A percentile compares a stretch with the other conserved stretches of the same genome.
phyloP scores from a whole-genome alignment of 92 coral and sea anemone species.

The Parazoanthus atlanticus region DNA sequence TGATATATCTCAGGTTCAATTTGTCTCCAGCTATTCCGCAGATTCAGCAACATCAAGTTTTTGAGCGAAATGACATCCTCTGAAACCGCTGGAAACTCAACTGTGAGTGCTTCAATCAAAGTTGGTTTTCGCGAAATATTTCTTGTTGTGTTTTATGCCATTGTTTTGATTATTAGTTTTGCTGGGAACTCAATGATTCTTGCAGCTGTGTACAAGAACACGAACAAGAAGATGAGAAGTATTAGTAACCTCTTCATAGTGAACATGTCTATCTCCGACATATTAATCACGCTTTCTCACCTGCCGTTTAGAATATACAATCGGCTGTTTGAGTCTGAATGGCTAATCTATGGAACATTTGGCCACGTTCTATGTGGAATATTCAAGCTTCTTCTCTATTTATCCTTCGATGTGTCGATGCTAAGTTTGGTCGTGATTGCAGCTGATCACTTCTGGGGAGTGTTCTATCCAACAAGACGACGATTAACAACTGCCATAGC shows the following conservation, averaged over 20 bases:
- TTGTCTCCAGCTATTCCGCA: no score
- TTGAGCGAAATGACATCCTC: no score
- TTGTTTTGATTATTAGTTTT: background rate
- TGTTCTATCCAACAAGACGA: conserved; percentile 6
- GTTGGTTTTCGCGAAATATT: conserved; percentile 11
- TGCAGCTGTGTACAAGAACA: background rate
- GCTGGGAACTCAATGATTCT: background rate
- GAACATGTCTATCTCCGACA: background rate
- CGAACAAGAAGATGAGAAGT: background rate
- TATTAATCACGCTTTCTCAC: background rate
- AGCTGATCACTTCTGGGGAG: background rate
- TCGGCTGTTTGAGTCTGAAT: background rate
- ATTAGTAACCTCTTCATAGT: conserved; percentile 22
- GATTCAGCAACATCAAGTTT: no score
- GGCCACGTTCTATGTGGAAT: background rate
- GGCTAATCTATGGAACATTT: background rate
- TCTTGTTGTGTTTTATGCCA: background rate
- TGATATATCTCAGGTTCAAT: no score
- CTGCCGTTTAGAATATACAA: background rate
- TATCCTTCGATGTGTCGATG: conserved; percentile 12
- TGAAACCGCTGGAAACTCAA: background rate
- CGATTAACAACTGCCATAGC: background rate
- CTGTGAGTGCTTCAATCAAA: background rate
- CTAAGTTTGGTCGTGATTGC: conserved; percentile 11
- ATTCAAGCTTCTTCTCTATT: background rate